Conservation (phyloP, 1,140 invertebrate genomes). For the Hetaerina americana region DNA sequence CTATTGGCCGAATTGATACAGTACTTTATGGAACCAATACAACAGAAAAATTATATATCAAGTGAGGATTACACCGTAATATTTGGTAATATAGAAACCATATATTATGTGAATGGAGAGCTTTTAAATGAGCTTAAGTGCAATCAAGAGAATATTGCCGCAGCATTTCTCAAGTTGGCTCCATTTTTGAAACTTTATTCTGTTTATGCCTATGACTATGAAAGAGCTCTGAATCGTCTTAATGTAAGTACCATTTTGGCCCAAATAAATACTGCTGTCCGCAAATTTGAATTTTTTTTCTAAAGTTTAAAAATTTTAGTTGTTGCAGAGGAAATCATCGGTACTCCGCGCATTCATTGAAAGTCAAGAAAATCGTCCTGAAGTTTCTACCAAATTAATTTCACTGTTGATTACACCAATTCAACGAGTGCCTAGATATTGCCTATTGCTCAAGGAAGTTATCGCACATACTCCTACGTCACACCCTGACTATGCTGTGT, state of each 20-base stretch:
- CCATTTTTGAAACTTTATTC: conserved; percentile 69
- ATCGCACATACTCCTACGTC: conserved; percentile 42
- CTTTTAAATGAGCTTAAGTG: conserved; percentile 46
- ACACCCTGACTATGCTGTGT: conserved; percentile 41
- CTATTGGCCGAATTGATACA: conserved; percentile 29
- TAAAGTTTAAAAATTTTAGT: too few relatives aligned
- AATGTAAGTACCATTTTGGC: conserved; percentile 18
- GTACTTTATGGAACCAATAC: conserved; percentile 52
- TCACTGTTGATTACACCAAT: conserved; percentile 61
- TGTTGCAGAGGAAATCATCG: conserved; percentile 39
- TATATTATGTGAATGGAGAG: conserved; percentile 57
- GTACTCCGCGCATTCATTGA: conserved; percentile 44
- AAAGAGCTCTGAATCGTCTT: conserved; percentile 35
- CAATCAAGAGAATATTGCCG: conserved; percentile 43
- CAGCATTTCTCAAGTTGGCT: conserved; percentile 52
- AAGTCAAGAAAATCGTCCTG: conserved; percentile 51
- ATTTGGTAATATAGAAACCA: conserved; percentile 56
- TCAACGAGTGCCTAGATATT: conserved; percentile 61
- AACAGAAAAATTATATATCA: conserved; percentile 42
- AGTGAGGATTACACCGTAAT: conserved; percentile 39
- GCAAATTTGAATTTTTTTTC: too few relatives aligned
- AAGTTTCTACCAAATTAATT: conserved; percentile 52
- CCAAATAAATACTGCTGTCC: too few relatives aligned
- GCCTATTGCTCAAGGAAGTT: conserved; percentile 53
- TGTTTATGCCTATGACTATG: conserved; percentile 62